These are phyloP conservation scores for Psilopsiagon aurifrons DNA, from an alignment of 2,113 vertebrate genomes.

Conservation along the genomic window DNA sequence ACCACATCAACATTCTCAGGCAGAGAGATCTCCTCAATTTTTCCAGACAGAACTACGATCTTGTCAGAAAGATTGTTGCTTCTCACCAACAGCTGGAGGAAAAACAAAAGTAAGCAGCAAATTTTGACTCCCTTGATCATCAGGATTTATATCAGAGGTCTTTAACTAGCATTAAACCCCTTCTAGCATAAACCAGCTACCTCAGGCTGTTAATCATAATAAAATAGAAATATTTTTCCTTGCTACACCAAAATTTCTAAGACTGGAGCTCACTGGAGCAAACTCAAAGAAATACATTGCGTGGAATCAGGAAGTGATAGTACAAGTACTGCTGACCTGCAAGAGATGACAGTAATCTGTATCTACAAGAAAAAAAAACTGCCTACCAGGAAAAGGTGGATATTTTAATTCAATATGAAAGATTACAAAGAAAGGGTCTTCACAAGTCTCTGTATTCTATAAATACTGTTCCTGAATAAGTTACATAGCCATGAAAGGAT, in stretches of 20 bases:
- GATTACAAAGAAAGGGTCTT: background rate
- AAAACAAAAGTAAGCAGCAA: background rate
- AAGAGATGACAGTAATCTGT: background rate
- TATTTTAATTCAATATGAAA: background rate
- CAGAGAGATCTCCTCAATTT: constrained; percentile 78
- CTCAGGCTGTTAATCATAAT: background rate
- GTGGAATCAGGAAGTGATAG: background rate
- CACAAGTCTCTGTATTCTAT: background rate
- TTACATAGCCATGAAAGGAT: background rate
- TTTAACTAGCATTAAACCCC: background rate
- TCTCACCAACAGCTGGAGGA: constrained; percentile 76
- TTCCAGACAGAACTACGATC: constrained; percentile 76
- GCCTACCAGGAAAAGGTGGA: background rate
- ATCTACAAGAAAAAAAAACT: background rate
- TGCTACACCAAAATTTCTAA: background rate
- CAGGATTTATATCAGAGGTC: background rate
- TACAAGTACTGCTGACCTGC: background rate
- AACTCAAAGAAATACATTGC: background rate
- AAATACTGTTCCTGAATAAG: background rate
- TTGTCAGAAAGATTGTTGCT: constrained; percentile 78
- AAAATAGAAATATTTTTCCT: background rate
- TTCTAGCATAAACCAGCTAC: background rate
- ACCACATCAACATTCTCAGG: constrained; percentile 80
- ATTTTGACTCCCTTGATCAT: background rate
- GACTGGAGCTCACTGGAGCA: background rate